A percentile compares a stretch with the other conserved stretches of the same genome.
phyloP scores from a whole-genome alignment of 2,113 vertebrate genomes.

The Notarius lentiginosus region DNA sequence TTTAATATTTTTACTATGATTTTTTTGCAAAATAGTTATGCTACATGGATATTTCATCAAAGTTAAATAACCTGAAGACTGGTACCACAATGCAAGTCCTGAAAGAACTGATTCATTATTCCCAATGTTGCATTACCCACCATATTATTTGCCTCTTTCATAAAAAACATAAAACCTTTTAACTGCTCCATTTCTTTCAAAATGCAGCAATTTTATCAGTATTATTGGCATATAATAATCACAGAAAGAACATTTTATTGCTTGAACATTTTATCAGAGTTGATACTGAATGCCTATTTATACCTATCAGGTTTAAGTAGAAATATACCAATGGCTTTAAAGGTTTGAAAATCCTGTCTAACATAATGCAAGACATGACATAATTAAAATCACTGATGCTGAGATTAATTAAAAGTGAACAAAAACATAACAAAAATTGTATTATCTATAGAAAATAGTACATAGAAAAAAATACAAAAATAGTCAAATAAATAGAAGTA shows the following conservation, averaged over 20 bases:
- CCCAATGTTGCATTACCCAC: not conserved
- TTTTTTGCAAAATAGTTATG: not conserved
- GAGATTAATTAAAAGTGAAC: conserved; percentile 55
- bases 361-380: conserved; percentile 39
- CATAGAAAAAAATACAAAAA: conserved; percentile 42
- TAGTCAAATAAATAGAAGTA: conserved; percentile 34
- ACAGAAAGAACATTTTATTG: not conserved
- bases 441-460: conserved; percentile 46
- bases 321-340: conserved; percentile 19
- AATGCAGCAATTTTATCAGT: not conserved
- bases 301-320: not conserved
- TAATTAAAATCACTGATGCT: conserved; percentile 53
- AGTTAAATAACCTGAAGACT: not conserved
- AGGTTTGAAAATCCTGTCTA: conserved; percentile 31
- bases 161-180: not conserved
- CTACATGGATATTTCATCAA: not conserved
- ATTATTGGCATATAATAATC: not conserved
- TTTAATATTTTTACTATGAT: not conserved
- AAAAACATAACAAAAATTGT: not conserved
- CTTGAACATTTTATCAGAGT: not conserved
- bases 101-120: not conserved
- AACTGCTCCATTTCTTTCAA: not conserved
- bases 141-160: not conserved
- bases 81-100: not conserved
- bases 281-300: not conserved